Base-by-base conservation (phyloP, 2,888 invertebrate species). In the Neria commutata region DNA sequence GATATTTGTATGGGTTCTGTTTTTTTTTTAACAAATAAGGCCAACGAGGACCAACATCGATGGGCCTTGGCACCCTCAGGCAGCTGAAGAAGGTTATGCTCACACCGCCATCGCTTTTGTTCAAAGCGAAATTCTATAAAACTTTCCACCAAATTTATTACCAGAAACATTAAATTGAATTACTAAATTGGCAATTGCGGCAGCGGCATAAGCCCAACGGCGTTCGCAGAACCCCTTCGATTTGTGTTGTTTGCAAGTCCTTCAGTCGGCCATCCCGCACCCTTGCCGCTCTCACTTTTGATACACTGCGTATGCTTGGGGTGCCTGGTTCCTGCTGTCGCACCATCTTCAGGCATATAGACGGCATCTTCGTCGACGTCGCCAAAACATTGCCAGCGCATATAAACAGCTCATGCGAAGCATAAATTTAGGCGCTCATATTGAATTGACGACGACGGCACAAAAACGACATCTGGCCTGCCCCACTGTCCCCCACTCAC, bases 401-500 rank as follows among this genome's bases (percentile, higher is more conserved):
- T 37, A n/a, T 37, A 37, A 37, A 37, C 37, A 14, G 37, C 37
- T n/a, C 16, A n/a, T n/a, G 37, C 37, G 4, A 4, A 37, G 37
- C 37, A 37, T 37, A 37, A 37, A 37, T 37, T 37, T n/a, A 6
- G 37, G 37, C 37, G 37, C 37, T 37, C n/a, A 37, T 37, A 37
- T n/a, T n/a, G 37, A 37, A n/a, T n/a, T 37, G 42, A 40, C 66
- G 69, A 70, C 72, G 72, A 72, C 72, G 72, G n/a, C n/a, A n/a
- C n/a, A n/a, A n/a, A n/a, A n/a, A 70, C 68, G 74, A 71, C 72
- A 72, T 73, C 74, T 72, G 72, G 72, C 72, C 71, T 73, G 72
- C 72, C 73, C 74, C 71, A 71, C 71, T 72, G 72, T 74, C n/a
- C n/a, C n/a, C n/a, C n/a, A n/a, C n/a, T n/a, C n/a, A n/a, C n/a